Conservation (phyloP, 1,140 invertebrate species). For the Episyrphus balteatus region DNA sequence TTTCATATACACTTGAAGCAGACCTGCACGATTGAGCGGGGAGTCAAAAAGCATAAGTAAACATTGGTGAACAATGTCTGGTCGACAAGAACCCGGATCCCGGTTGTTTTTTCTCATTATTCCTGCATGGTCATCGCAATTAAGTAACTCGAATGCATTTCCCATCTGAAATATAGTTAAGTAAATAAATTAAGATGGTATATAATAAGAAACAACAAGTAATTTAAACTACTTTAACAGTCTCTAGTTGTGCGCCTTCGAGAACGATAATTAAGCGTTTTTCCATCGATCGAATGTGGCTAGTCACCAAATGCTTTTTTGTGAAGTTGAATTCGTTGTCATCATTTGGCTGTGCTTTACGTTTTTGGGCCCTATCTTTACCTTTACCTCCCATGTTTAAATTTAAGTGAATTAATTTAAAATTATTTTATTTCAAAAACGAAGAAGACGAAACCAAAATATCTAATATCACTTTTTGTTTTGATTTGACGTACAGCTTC, state of each 20-base stretch:
- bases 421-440: too few species aligned
- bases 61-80: conserved; percentile 93
- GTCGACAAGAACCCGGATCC: conserved; percentile 73
- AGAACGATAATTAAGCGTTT: conserved; percentile 88
- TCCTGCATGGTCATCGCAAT: conserved; percentile 83
- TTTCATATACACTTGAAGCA: conserved; percentile 87
- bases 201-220: neutral
- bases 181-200: neutral
- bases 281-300: conserved; percentile 44
- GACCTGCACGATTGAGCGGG: conserved; percentile 82
- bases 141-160: conserved; percentile 80
- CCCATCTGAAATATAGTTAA: conserved; percentile 54
- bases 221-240: conserved; percentile 65
- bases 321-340: conserved; percentile 33
- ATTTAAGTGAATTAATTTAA: too few species aligned
- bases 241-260: conserved; percentile 89
- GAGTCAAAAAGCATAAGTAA: conserved; percentile 93
- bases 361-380: conserved; percentile 23
- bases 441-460: too few species aligned
- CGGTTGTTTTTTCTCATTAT: conserved; percentile 77
- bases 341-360: conserved; percentile 23
- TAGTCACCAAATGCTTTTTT: conserved; percentile 30
- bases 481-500: too few species aligned
- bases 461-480: too few species aligned
- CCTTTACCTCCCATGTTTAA: conserved; percentile 22